These are phyloP conservation scores for Astropecten irregularis DNA, from an alignment of 53 echinoderm and acorn worm species.

Conservation along the genomic window DNA sequence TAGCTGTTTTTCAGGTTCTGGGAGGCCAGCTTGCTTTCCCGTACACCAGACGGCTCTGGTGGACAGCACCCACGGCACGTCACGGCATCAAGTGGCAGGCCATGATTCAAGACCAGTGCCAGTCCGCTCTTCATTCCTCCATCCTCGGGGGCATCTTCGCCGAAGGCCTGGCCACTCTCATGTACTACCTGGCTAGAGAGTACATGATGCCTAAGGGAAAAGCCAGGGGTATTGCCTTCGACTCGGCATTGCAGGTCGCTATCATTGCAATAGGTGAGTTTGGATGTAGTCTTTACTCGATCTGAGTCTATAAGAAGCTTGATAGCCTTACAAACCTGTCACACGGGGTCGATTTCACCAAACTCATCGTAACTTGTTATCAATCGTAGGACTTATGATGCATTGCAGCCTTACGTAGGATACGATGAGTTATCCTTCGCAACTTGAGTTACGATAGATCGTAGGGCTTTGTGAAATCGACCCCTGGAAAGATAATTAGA, in stretches of 20 bases:
- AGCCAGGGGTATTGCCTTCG: conserved; percentile 51
- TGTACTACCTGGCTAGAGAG: conserved; percentile 70
- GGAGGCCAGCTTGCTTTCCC: conserved; percentile 75
- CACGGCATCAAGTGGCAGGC: conserved; percentile 67
- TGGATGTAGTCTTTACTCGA: too few species aligned
- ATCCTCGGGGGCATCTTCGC: conserved; percentile 73
- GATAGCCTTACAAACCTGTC: too few species aligned
- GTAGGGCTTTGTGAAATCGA: too few species aligned
- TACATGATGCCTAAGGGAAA: conserved; percentile 66
- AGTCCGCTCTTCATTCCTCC: conserved; percentile 67
- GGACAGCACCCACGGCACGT: conserved; percentile 65
- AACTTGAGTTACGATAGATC: too few species aligned
- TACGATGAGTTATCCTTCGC: too few species aligned
- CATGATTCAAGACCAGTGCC: conserved; percentile 70
- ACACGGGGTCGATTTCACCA: too few species aligned
- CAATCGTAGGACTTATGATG: too few species aligned
- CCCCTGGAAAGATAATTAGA: neutral
- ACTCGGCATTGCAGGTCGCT: conserved; percentile 74
- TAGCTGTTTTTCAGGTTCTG: conserved; percentile 65
- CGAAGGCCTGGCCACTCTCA: conserved; percentile 80
- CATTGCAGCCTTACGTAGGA: too few species aligned
- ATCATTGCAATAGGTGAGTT: conserved; percentile 81
- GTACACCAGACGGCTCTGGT: conserved; percentile 69
- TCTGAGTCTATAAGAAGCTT: too few species aligned
- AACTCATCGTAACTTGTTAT: too few species aligned